Evolutionary conservation across 2,888 invertebrate genomes (phyloP).

Genomic region (Meghimatium bilineatum): DNA sequence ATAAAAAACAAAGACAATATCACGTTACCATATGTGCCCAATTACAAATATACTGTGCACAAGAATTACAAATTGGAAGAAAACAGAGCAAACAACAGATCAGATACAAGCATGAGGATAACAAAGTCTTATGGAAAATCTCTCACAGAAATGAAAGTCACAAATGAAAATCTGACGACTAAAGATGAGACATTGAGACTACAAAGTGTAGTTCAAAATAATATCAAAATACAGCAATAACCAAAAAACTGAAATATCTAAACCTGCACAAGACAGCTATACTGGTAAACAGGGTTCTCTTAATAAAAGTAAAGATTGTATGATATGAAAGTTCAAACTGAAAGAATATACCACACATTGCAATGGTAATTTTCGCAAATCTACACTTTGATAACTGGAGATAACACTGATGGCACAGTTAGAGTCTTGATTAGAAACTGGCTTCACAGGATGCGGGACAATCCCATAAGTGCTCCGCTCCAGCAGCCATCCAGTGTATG

Average conservation of each 20-base stretch:
- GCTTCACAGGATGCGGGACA: too few relatives aligned
- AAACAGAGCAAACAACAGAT: background rate
- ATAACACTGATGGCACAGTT: too few relatives aligned
- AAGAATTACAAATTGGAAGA: background rate
- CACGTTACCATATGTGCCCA: background rate
- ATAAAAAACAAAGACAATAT: background rate
- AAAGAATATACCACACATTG: too few relatives aligned
- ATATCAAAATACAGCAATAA: background rate
- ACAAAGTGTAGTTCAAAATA: background rate
- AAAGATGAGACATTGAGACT: background rate
- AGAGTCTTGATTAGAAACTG: too few relatives aligned
- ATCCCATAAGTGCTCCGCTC: too few relatives aligned
- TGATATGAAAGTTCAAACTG: background rate
- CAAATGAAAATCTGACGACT: background rate
- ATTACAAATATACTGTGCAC: background rate
- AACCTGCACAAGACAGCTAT: background rate
- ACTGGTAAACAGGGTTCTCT: background rate
- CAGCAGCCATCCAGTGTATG: too few relatives aligned
- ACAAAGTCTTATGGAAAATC: background rate
- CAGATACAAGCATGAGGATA: background rate
- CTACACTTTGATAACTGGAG: too few relatives aligned
- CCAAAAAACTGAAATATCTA: background rate
- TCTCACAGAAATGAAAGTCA: background rate
- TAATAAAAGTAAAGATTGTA: background rate
- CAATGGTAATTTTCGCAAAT: too few relatives aligned